These are phyloP conservation scores for Silurus asotus DNA, from an alignment of 2,113 vertebrate genomes.

Conservation along the genomic window DNA sequence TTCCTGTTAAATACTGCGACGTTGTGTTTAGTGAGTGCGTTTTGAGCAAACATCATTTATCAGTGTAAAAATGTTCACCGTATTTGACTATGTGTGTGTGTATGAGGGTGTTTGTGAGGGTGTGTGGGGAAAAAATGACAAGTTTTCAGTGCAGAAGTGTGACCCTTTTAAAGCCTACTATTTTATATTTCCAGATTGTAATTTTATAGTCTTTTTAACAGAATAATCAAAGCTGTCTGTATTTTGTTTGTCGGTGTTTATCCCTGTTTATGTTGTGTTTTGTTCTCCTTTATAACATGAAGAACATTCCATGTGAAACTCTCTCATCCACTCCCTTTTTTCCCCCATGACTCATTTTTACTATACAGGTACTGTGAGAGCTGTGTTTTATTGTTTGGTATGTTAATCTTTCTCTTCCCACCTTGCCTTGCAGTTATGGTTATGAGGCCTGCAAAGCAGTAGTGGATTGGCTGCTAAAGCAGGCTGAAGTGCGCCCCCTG, in stretches of 20 bases:
- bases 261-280: neutral
- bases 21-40: neutral
- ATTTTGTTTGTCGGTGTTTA: neutral
- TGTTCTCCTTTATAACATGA: neutral
- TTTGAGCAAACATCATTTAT: slow-evolving; percentile 10
- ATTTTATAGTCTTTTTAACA: neutral
- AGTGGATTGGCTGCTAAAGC: slow-evolving; percentile 78
- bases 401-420: neutral
- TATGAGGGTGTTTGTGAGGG: neutral
- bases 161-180: neutral
- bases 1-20: neutral
- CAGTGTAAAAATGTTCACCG: neutral
- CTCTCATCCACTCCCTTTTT: neutral
- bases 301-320: too few species aligned
- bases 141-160: neutral
- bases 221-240: neutral
- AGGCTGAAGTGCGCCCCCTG: slow-evolving; percentile 69
- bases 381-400: neutral
- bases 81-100: neutral
- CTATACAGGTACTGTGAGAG: neutral
- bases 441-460: slow-evolving; percentile 76
- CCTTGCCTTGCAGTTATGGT: slow-evolving; percentile 59
- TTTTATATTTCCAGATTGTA: neutral
- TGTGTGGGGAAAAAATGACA: neutral
- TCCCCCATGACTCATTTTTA: neutral